Evolutionary conservation across 2,113 vertebrate genomes (phyloP), one percentile per base, ranked within the genome.

Genomic region (Typhlomys cinereus): DNA sequence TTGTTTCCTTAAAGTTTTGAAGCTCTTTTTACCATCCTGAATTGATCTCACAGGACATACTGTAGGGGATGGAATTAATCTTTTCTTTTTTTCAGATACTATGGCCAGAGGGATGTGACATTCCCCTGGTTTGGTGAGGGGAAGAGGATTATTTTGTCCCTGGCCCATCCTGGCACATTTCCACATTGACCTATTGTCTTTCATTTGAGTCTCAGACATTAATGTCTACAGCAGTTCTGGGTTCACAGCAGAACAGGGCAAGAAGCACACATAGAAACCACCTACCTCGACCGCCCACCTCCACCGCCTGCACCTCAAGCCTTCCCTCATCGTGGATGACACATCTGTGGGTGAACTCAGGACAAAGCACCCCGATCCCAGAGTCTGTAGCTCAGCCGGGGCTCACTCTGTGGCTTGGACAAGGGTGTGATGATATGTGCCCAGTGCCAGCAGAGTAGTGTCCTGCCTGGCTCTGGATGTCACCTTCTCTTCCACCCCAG

Each of bases 51-150:
- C n/a, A 48, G 29, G 85, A 14, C 21, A 3, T 0, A 7, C 44
- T 88, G 78, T 74, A 71, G 88, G 54, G 54, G 15, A 73, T 12
- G 48, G 15, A 44, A 75, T 62, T 52, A 4, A 9, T 2, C n/a
- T n/a, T 27, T 48, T 46, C 15, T 64, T 52, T 78, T 67, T 59
- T 41, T 31, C 31, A 14, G 46, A 23, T 48, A n/a, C 21, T 0
- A 1, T 1, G 4, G 5, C 8, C 21, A n/a, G 0, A 3, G 0
- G 27, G 3, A 1, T 23, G n/a, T n/a, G n/a, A n/a, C n/a, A n/a
- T n/a, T n/a, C n/a, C n/a, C n/a, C n/a, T n/a, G n/a, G n/a, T n/a
- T n/a, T n/a, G n/a, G n/a, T n/a, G n/a, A n/a, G n/a, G n/a, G n/a
- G n/a, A n/a, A n/a, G n/a, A n/a, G n/a, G n/a, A n/a, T n/a, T n/a